Evolutionary conservation across 2,113 vertebrate species (phyloP), one percentile per base, ranked within the genome.

Genomic region (Ochotona curzoniae): DNA sequence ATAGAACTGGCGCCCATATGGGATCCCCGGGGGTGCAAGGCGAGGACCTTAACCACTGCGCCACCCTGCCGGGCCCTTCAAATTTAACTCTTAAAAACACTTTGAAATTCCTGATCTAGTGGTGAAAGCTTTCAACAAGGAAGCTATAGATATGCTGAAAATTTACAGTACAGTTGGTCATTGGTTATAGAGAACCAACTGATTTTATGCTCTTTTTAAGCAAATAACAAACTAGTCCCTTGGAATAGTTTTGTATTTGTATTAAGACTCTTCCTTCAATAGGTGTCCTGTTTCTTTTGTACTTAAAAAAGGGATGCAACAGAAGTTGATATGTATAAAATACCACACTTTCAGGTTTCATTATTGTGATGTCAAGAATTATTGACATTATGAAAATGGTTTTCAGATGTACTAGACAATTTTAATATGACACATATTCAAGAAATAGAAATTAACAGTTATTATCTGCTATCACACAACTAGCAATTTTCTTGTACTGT

Each of bases 211-310:
- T 35, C 20, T 51, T 83, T 51, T 47, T 67, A 67, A 44, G 70
- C 81, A 93, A 84, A 67, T 49, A 21, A 15, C 14, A 87, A 4
- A 10, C 63, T 81, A 75, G 80, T 63, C 5, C 25, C 51, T 75
- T 73, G 9, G 63, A 23, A 23, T n/a, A 85, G n/a, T 44, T 90
- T 67, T 64, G 49, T 44, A 44, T 88, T 90, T 93, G 26, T 87
- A 51, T 57, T 1, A 75, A 89, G 12, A 8, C 2, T 2, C 25
- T 74, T 69, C 57, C 2, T 23, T 14, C 17, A 81, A 1, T 30
- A 91, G 87, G 80, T 1, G 7, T 89, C 5, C 57, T 51, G 20
- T 30, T n/a, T 76, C 82, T 84, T 64, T 26, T 73, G 30, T 54
- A 84, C 82, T 49, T 38, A 70, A 10, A 7, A 64, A n/a, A 10